Conservation (phyloP, 2,797 vertebrate genomes). For the Hipposideros larvatus region DNA sequence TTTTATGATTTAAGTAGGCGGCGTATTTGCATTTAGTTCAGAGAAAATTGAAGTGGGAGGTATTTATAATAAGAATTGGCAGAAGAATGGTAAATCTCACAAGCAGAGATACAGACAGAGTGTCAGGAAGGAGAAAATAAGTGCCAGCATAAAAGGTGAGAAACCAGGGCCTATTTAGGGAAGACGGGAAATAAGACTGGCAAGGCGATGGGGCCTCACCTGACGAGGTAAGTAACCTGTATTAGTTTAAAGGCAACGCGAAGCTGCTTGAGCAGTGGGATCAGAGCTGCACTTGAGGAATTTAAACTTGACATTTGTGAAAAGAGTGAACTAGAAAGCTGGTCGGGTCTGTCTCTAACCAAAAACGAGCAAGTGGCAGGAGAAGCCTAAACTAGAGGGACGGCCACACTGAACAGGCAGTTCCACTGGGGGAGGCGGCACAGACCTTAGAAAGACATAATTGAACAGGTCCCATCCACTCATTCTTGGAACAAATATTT, state of each 20-base stretch:
- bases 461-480: not conserved
- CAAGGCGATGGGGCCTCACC: not conserved
- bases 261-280: not conserved
- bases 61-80: constrained; percentile 6
- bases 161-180: not conserved
- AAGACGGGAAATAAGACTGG: not conserved
- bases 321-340: not conserved
- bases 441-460: not conserved
- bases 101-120: not conserved
- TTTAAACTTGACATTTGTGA: not conserved
- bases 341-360: not conserved
- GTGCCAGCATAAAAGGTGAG: not conserved
- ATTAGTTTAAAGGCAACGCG: not conserved
- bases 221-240: not conserved
- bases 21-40: constrained; percentile 26
- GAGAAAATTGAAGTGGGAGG: not conserved
- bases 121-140: constrained; percentile 10
- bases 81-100: not conserved
- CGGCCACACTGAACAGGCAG: not conserved
- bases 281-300: not conserved
- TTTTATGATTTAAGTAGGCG: not conserved
- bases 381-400: not conserved
- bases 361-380: not conserved
- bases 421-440: not conserved
- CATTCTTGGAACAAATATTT: constrained; percentile 21